Base-by-base conservation (phyloP, 1,140 invertebrate genomes). In the Leptinotarsa defecta region DNA sequence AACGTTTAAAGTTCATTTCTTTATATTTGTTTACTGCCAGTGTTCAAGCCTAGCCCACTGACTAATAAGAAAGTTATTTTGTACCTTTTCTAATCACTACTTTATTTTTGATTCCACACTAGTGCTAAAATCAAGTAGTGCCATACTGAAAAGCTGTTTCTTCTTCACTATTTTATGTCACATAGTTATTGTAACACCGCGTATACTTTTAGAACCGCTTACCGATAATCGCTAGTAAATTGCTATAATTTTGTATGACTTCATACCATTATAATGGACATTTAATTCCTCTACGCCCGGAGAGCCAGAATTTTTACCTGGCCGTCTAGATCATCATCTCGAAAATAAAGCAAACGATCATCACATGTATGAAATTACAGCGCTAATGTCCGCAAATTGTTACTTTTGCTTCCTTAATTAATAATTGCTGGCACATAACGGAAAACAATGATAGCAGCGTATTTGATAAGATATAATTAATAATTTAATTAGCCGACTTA, bases 251-350 rank as follows among this genome's bases (percentile, higher is more conserved):
- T 74, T 67, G 72, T 75, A 77, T 75, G 71, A 74, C 72, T 77
- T 77, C 72, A 77, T 76, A 79, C 73, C 52, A 77, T 75, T 65
- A 77, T 79, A 77, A 79, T 79, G 75, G 76, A 79, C 76, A 77
- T 79, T 79, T 79, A 79, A 79, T 79, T 77, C 70, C 49, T 74
- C 34, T 57, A 68, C 64, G 75, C 71, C 73, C 22, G 48, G 48
- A 78, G 75, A 70, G 71, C 61, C 57, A 48, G 67, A 76, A 76
- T 68, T 74, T 78, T 71, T 78, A 76, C 74, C 77, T 71, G 75
- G 49, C 52, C 27, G 62, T 19, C 24, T 22, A 20, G 34, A 49
- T 71, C 69, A 27, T 61, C 69, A 71, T 19, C 64, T 65, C 13
- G 20, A 65, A 65, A 34, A 65, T 74, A 69, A 57, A 65, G 15